phyloP scores from a whole-genome alignment of 1,140 invertebrate species.

The Capitella teleta region DNA sequence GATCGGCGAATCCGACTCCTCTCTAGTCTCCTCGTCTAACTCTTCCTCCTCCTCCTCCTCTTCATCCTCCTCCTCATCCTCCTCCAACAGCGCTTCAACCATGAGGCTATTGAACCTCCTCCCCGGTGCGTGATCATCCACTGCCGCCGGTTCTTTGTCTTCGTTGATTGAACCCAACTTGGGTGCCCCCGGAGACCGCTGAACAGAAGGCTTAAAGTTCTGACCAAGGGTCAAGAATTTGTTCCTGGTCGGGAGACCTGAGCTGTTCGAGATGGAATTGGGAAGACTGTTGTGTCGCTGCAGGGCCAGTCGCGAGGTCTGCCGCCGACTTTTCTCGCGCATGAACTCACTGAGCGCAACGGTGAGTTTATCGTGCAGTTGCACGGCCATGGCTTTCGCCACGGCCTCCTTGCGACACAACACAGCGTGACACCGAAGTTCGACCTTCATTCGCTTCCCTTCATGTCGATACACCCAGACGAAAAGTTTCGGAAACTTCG shows the following conservation, averaged over 20 bases:
- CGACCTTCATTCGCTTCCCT: slow-evolving; percentile 85
- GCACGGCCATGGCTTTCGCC: slow-evolving; percentile 62
- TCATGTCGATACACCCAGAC: slow-evolving; percentile 77
- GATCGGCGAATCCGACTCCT: not conserved
- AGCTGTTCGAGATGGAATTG: slow-evolving; percentile 53
- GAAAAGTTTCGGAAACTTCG: slow-evolving; percentile 74
- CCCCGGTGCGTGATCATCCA: too few species aligned
- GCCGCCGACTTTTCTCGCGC: slow-evolving; percentile 67
- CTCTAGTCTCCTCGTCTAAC: not conserved
- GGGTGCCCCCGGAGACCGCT: slow-evolving; percentile 87
- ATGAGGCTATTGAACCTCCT: slow-evolving; percentile 3
- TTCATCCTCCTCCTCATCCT: slow-evolving; percentile 11
- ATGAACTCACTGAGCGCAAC: slow-evolving; percentile 88
- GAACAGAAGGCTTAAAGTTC: slow-evolving; percentile 71
- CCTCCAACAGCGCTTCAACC: slow-evolving; percentile 6
- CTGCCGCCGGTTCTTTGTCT: slow-evolving; percentile 53
- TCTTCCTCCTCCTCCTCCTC: slow-evolving; percentile 8
- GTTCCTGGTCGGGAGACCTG: slow-evolving; percentile 28
- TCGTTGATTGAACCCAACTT: slow-evolving; percentile 90
- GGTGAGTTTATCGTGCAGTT: slow-evolving; percentile 54
- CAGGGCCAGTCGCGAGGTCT: slow-evolving; percentile 71
- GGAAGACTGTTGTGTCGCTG: slow-evolving; percentile 55
- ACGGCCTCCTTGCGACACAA: slow-evolving; percentile 73
- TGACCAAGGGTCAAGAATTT: slow-evolving; percentile 52
- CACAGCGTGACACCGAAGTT: slow-evolving; percentile 93